These are phyloP conservation scores for Sceliomorpha sp. DNA, from an alignment of 2,888 invertebrate species.

Conservation along the genomic window DNA sequence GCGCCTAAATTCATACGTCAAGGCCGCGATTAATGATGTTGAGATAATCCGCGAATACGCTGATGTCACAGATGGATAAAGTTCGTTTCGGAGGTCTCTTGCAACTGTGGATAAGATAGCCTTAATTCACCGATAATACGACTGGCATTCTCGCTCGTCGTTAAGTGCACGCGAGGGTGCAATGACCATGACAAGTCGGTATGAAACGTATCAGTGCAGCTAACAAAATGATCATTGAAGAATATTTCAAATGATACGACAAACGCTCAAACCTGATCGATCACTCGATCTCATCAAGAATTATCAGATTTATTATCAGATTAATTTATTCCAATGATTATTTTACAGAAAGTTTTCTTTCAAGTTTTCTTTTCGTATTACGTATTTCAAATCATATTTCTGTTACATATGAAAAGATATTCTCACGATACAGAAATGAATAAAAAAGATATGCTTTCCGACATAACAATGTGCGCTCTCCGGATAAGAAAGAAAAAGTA, in stretches of 20 bases:
- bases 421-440: no score
- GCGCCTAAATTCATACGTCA: constrained; percentile 3
- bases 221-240: constrained; percentile 1
- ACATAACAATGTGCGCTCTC: no score
- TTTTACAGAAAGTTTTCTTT: constrained; percentile 4
- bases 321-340: no score
- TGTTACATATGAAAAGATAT: no score
- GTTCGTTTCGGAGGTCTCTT: neutral
- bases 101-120: neutral
- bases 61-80: constrained; percentile 5
- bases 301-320: no score
- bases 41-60: neutral
- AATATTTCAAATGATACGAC: no score
- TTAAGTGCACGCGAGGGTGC: constrained; percentile 10
- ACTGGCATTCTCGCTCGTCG: constrained; percentile 4
- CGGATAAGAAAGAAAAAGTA: no score
- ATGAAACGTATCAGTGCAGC: constrained; percentile 5
- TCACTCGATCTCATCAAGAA: no score
- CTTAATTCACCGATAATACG: constrained; percentile 3
- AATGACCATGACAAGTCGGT: constrained; percentile 3
- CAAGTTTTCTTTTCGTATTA: neutral
- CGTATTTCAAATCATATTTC: no score
- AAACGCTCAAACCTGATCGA: no score
- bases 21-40: no score
- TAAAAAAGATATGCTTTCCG: no score